phyloP scores from a whole-genome alignment of 2,113 vertebrate species.

The Cryptotis parvus region DNA sequence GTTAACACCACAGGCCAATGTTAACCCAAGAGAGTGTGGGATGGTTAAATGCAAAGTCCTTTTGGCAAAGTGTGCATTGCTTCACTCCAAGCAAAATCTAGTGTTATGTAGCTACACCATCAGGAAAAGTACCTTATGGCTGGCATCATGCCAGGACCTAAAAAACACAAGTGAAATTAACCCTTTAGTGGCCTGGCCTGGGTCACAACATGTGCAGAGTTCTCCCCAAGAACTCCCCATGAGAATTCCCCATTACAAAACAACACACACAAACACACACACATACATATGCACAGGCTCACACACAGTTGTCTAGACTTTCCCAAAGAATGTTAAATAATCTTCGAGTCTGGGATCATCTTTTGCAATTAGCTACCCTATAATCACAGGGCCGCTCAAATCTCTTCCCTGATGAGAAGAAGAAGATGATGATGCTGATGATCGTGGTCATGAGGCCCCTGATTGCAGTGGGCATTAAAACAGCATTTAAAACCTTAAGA shows the following conservation, averaged over 20 bases:
- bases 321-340: conserved; percentile 47
- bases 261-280: background rate
- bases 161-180: background rate
- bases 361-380: conserved; percentile 58
- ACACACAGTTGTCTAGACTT: background rate
- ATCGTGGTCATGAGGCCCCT: background rate
- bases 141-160: background rate
- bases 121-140: background rate
- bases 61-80: conserved; percentile 40
- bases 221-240: background rate
- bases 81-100: conserved; percentile 39
- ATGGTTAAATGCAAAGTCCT: conserved; percentile 47
- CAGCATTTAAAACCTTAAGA: conserved; percentile 48
- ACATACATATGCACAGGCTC: background rate
- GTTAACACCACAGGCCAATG: background rate
- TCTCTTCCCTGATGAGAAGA: conserved; percentile 61
- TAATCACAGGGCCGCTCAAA: conserved; percentile 56
- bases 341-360: conserved; percentile 31
- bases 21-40: conserved; percentile 26
- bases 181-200: background rate
- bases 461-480: conserved; percentile 69
- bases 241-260: background rate
- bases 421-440: conserved; percentile 35
- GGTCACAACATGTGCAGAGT: background rate
- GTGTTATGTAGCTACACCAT: background rate